Conservation (phyloP, 2,888 invertebrate species). For the Melipona beecheii region DNA sequence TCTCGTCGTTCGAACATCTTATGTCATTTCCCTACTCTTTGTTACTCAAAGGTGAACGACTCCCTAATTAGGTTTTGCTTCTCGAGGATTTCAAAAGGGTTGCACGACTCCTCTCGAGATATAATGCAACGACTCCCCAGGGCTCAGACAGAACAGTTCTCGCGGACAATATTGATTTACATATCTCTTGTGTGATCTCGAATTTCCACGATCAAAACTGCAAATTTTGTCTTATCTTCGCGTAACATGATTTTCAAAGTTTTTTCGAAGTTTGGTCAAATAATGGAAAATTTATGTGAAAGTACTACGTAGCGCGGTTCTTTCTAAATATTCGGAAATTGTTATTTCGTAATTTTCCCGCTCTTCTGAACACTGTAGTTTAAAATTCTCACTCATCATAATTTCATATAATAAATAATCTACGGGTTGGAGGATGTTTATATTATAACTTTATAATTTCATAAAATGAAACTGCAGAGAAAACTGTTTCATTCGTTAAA, state of each 20-base stretch:
- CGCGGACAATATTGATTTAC: slow-evolving; percentile 47
- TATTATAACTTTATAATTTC: background rate
- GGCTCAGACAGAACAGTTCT: slow-evolving; percentile 22
- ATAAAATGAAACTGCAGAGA: background rate
- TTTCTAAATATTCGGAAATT: background rate
- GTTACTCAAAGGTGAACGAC: slow-evolving; percentile 69
- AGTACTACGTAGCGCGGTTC: background rate
- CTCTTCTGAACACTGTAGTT: background rate
- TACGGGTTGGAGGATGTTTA: accelerated
- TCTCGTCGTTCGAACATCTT: slow-evolving; percentile 25
- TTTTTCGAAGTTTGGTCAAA: background rate
- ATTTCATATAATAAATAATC: background rate
- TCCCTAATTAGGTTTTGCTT: slow-evolving; percentile 75
- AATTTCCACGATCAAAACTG: no score
- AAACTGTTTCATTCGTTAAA: background rate
- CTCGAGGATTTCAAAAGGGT: slow-evolving; percentile 69
- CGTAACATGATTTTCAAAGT: background rate
- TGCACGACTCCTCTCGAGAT: slow-evolving; percentile 37
- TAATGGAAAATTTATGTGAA: background rate
- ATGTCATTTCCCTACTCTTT: slow-evolving; percentile 20
- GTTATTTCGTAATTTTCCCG: background rate
- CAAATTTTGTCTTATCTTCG: background rate
- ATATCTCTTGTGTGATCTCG: background rate
- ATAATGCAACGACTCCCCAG: slow-evolving; percentile 38
- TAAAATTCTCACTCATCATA: background rate